Percentiles rank a stretch among this genome's conserved stretches.
phyloP scores from a whole-genome alignment of 2,797 vertebrate genomes.

The Myiothlypis coronata region DNA sequence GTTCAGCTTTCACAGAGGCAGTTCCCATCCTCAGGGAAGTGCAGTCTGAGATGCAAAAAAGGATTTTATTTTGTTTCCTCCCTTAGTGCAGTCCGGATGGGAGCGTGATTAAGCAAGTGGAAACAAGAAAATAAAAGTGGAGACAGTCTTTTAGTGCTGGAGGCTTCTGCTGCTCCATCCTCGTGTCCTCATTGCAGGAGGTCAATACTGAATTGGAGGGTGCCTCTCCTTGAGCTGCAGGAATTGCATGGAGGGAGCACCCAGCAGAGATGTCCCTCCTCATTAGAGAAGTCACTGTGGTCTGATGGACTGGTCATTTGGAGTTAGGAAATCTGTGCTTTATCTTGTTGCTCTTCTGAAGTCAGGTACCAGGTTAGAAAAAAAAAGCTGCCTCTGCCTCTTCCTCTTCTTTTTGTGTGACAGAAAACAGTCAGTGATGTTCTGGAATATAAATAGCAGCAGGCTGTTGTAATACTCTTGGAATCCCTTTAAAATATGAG shows the following conservation, averaged over 20 bases:
- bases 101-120: neutral
- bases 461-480: neutral
- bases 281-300: neutral
- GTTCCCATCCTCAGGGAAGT: conserved; percentile 34
- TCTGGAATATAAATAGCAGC: neutral
- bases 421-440: neutral
- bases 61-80: conserved; percentile 5
- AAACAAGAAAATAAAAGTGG: conserved; percentile 10
- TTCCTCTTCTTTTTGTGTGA: neutral
- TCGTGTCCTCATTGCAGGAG: neutral
- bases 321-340: neutral
- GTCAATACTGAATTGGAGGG: neutral
- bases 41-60: conserved; percentile 15
- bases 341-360: neutral
- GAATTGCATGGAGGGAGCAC: neutral
- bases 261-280: neutral
- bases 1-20: conserved; percentile 15
- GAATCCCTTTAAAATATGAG: neutral
- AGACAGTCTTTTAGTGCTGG: neutral
- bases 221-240: neutral
- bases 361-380: neutral
- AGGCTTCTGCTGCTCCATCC: neutral
- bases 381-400: neutral
- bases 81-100: neutral
- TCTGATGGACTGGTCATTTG: neutral